Evolutionary conservation across 2,113 vertebrate genomes (phyloP), one percentile per base, ranked within the genome.

Genomic region (Cynocephalus volans): DNA sequence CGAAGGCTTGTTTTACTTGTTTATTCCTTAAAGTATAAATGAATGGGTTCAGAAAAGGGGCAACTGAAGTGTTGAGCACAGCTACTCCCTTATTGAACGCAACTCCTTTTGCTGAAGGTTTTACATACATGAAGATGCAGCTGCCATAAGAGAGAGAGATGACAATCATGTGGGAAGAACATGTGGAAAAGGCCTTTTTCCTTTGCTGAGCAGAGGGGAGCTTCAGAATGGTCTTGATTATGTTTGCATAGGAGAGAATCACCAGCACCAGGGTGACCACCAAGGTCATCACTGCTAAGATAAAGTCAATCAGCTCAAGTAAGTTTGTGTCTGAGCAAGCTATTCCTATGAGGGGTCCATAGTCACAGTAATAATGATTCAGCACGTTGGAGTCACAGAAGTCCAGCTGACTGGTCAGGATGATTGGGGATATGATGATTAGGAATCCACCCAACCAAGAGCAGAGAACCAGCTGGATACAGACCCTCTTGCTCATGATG

Each of bases 21-120:
- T 97, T 89, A 67, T 97, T 97, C 60, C 97, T 94, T 62, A 97
- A 67, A n/a, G 97, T 95, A 3, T 98, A 97, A 95, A 97, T 93
- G 91, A 97, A 95, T 0, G 91, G 96, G 50, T 97, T 97, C 48
- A 97, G 8, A 48, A 96, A 77, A n/a, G 97, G 97, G 33, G 58
- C 88, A 79, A 96, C 23, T 33, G 82, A 94, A 0, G 1, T 97
- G 60, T 33, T 97, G 65, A 96, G 92, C 8, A 97, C 14, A 84
- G 88, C 77, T 0, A 96, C 31, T 45, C 80, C 85, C 5, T 93
- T 95, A 36, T 82, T 95, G 90, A 95, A 90, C 9, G 67, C 45
- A 82, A 82, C 28, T 7, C 75, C 75, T 90, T 77, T 93, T 5
- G 81, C 75, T 21, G 90, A 93, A 3, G 94, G 94, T 45, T 95